These are phyloP conservation scores for Abramis brama DNA, from an alignment of 2,113 vertebrate genomes.

Conservation along the genomic window DNA sequence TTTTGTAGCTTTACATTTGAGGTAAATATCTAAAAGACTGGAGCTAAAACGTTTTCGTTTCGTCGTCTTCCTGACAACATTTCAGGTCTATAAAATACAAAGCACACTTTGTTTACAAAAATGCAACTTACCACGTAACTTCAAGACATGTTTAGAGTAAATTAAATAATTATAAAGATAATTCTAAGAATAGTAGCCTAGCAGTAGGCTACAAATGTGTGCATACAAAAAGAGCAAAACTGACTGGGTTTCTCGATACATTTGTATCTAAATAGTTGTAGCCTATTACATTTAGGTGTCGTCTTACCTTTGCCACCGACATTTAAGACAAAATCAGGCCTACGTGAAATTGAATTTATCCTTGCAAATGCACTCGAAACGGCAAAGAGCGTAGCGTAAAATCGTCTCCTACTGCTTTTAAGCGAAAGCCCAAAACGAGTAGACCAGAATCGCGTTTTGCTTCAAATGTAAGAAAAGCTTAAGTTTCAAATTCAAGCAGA, in stretches of 20 bases:
- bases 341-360: constrained; percentile 16
- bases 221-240: neutral
- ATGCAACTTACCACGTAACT: neutral
- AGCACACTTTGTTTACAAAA: constrained; percentile 3
- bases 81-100: neutral
- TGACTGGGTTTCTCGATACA: neutral
- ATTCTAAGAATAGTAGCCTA: neutral
- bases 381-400: neutral
- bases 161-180: neutral
- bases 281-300: constrained; percentile 11
- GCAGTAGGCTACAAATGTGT: neutral
- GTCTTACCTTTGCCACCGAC: constrained; percentile 36
- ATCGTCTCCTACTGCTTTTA: constrained; percentile 65
- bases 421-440: constrained; percentile 23
- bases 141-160: neutral
- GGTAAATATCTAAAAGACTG: neutral
- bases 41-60: neutral
- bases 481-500: constrained; percentile 36
- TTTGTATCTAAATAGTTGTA: constrained; percentile 10
- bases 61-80: neutral
- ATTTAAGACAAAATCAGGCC: constrained; percentile 33
- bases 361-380: constrained; percentile 38
- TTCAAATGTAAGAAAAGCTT: constrained; percentile 44
- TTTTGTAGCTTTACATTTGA: constrained; percentile 7
- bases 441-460: constrained; percentile 1